Conservation (phyloP, 2,113 vertebrate species). For the Holacanthus passer region DNA sequence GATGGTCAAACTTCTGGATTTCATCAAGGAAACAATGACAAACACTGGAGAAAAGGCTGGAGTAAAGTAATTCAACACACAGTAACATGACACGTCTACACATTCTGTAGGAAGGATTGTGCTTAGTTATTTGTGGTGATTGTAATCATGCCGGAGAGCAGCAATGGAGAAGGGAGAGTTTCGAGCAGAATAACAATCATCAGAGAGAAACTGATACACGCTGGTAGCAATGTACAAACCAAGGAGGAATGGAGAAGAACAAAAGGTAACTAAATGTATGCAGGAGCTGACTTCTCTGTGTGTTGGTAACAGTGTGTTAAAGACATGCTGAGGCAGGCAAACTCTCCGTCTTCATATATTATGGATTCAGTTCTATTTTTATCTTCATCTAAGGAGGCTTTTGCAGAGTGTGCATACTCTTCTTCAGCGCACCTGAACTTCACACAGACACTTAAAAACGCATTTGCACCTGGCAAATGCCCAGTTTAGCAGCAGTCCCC, state of each 20-base stretch:
- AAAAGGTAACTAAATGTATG: not conserved
- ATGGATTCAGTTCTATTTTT: slow-evolving; percentile 43
- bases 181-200: slow-evolving; percentile 28
- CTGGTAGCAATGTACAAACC: not conserved
- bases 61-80: too few relatives aligned
- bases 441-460: not conserved
- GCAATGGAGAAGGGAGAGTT: not conserved
- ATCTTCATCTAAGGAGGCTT: not conserved
- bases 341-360: slow-evolving; percentile 39
- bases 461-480: not conserved
- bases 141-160: not conserved
- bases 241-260: slow-evolving; percentile 3
- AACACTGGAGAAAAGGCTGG: not conserved
- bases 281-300: slow-evolving; percentile 8
- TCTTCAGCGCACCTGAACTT: slow-evolving; percentile 7
- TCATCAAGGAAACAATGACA: not conserved
- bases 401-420: slow-evolving; percentile 12
- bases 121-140: not conserved
- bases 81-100: too few relatives aligned
- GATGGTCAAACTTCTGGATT: not conserved
- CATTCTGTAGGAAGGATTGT: not conserved
- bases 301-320: slow-evolving; percentile 4
- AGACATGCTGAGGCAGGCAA: slow-evolving; percentile 23
- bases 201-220: slow-evolving; percentile 11
- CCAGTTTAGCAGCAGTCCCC: not conserved